These are phyloP conservation scores for Coluber constrictor DNA, from an alignment of 2,797 vertebrate species.

Conservation along the genomic window DNA sequence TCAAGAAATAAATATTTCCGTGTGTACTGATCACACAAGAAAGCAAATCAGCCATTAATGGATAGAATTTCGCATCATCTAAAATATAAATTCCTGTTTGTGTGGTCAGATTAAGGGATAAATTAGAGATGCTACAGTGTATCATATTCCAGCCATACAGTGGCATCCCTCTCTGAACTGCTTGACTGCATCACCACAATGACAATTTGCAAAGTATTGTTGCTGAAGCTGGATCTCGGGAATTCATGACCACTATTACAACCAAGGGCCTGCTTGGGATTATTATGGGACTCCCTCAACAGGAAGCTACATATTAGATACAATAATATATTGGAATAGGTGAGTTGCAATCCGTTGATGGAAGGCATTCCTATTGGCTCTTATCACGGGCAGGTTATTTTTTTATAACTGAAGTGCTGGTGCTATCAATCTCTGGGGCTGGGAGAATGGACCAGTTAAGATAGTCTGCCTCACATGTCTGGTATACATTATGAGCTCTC, in stretches of 20 bases:
- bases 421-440: not conserved
- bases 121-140: not conserved
- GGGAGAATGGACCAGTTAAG: not conserved
- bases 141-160: not conserved
- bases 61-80: not conserved
- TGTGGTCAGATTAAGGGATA: not conserved
- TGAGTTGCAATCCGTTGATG: not conserved
- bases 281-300: not conserved
- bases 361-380: not conserved
- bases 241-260: not conserved
- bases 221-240: not conserved
- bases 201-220: not conserved
- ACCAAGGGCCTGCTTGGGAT: not conserved
- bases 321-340: not conserved
- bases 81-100: not conserved
- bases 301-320: not conserved
- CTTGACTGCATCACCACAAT: not conserved
- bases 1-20: not conserved
- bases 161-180: not conserved
- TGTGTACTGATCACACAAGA: not conserved
- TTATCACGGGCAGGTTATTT: not conserved
- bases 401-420: not conserved
- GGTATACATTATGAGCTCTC: not conserved
- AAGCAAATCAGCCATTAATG: not conserved
- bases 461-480: not conserved